Evolutionary conservation across 2,888 invertebrate species (phyloP).

Genomic region (Saturnia pavonia): DNA sequence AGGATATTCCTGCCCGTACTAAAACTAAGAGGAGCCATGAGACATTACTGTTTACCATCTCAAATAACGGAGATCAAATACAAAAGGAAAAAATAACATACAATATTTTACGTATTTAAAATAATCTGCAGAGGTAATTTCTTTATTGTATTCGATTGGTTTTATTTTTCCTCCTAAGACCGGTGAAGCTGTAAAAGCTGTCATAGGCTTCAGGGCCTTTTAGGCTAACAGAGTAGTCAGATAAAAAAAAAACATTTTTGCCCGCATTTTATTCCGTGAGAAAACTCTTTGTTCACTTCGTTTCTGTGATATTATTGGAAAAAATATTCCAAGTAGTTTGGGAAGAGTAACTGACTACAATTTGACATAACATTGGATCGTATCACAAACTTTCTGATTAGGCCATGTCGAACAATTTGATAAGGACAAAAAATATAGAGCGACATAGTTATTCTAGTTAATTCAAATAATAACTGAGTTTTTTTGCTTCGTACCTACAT

Average conservation of each 20-base stretch:
- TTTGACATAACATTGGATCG: no score
- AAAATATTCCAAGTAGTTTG: not conserved
- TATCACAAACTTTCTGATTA: not conserved
- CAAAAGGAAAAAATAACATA: not conserved
- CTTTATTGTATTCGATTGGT: not conserved
- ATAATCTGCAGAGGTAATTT: not conserved
- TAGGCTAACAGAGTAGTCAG: no score
- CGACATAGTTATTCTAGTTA: not conserved
- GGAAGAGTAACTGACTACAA: no score
- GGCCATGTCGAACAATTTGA: not conserved
- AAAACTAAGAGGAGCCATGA: not conserved
- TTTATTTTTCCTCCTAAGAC: no score
- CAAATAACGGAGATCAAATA: not conserved
- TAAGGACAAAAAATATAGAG: not conserved
- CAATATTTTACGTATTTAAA: not conserved
- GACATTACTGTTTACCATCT: not conserved
- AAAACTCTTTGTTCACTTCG: not conserved
- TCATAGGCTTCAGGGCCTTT: no score
- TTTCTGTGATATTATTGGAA: not conserved
- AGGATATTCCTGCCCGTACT: constrained; percentile 26
- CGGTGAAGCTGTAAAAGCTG: no score
- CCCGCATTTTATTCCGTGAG: no score
- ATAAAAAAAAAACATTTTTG: no score
- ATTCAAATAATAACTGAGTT: not conserved
- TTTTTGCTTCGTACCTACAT: not conserved